Conservation (phyloP, 1,140 invertebrate species). For the Steinernema khuongi region DNA sequence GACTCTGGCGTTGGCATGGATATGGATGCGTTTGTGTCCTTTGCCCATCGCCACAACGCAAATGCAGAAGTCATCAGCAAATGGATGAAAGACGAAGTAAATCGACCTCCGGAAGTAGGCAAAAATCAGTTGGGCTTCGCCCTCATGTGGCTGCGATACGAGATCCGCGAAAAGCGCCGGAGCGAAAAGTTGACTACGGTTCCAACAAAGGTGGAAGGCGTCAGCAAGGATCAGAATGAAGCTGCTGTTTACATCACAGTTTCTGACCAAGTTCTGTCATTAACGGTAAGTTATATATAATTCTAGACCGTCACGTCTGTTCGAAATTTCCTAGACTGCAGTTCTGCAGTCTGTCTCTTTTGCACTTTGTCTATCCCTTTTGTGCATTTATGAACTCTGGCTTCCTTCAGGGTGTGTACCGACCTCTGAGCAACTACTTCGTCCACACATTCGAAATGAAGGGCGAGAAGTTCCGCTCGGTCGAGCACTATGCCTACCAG, state of each 20-base stretch:
- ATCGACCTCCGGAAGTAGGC: slow-evolving; percentile 43
- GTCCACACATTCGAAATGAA: slow-evolving; percentile 51
- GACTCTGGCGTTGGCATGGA: slow-evolving; percentile 57
- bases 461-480: slow-evolving; percentile 47
- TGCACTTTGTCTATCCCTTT: slow-evolving; percentile 13
- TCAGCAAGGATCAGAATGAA: slow-evolving; percentile 47
- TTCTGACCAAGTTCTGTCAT: slow-evolving; percentile 47
- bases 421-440: slow-evolving; percentile 55
- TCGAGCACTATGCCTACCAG: slow-evolving; percentile 58
- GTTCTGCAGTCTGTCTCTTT: no score
- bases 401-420: slow-evolving; percentile 46
- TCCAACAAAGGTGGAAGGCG: slow-evolving; percentile 37
- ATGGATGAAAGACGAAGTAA: slow-evolving; percentile 51
- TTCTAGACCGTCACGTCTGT: no score
- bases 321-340: no score
- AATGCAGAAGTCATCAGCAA: slow-evolving; percentile 44
- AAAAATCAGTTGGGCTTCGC: slow-evolving; percentile 51
- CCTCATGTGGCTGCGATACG: slow-evolving; percentile 55
- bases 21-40: slow-evolving; percentile 35
- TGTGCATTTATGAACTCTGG: background rate
- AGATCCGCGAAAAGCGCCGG: slow-evolving; percentile 43
- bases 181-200: slow-evolving; percentile 33
- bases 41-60: background rate
- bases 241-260: slow-evolving; percentile 39
- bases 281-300: slow-evolving; percentile 24